Conservation (phyloP, 2,797 vertebrate species). For the Siniperca scherzeri region DNA sequence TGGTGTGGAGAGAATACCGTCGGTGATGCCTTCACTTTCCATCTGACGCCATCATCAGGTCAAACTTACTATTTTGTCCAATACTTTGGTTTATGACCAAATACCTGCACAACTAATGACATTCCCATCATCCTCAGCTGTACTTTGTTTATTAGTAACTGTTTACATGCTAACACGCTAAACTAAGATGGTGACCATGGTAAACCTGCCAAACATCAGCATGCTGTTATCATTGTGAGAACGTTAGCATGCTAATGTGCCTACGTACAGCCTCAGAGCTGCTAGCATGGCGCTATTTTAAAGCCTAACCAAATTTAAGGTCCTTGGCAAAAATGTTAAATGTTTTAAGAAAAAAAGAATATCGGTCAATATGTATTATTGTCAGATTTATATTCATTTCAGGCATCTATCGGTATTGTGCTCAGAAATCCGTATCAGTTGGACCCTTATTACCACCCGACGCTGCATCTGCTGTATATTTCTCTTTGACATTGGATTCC, state of each 20-base stretch:
- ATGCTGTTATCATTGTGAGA: no score
- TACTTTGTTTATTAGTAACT: not conserved
- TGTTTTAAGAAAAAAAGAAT: no score
- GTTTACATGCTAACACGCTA: not conserved
- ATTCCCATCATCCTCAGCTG: not conserved
- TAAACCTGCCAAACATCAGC: not conserved
- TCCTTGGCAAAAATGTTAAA: no score
- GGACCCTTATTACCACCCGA: not conserved
- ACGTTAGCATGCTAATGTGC: not conserved
- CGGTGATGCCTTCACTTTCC: not conserved
- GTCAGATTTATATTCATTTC: not conserved
- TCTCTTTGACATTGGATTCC: constrained; percentile 1
- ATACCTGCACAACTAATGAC: not conserved
- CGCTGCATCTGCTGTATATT: not conserved
- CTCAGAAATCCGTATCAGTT: not conserved
- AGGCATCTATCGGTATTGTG: not conserved
- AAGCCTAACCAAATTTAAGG: no score
- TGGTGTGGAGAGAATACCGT: no score
- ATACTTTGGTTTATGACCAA: not conserved
- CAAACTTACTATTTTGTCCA: not conserved
- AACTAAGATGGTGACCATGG: not conserved
- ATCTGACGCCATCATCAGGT: not conserved
- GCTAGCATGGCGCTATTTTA: no score
- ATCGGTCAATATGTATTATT: no score
- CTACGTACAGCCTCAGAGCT: not conserved